A percentile compares a stretch with the other conserved stretches of the same genome.
phyloP scores from a whole-genome alignment of 2,797 vertebrate species.

The Gila robusta region DNA sequence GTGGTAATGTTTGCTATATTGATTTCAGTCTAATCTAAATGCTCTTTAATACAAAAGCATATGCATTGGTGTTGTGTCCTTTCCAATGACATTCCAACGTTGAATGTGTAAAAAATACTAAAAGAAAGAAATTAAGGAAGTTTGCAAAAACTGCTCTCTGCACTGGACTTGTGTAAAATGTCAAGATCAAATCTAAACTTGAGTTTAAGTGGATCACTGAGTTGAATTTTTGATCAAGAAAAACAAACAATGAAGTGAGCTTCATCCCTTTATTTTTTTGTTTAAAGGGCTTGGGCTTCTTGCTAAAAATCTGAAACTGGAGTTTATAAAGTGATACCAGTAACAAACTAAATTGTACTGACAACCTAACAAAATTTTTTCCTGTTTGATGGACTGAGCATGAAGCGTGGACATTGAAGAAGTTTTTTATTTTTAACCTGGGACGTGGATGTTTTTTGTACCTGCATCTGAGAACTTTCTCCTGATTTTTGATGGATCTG shows the following conservation, averaged over 20 bases:
- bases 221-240: not conserved
- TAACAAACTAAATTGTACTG: slow-evolving; percentile 36
- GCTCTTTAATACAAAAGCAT: slow-evolving; percentile 9
- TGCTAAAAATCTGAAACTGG: not conserved
- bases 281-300: slow-evolving; percentile 1
- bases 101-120: slow-evolving; percentile 4
- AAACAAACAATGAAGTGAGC: not conserved
- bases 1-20: slow-evolving; percentile 52
- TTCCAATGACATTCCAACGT: not conserved
- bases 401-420: slow-evolving; percentile 46
- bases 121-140: slow-evolving; percentile 61
- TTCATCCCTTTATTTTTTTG: not conserved
- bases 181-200: slow-evolving; percentile 12
- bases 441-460: slow-evolving; percentile 15
- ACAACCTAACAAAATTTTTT: not conserved
- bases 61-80: slow-evolving; percentile 24
- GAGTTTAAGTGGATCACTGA: not conserved
- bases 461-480: not conserved
- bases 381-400: not conserved
- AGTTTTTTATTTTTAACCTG: not conserved
- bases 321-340: slow-evolving; percentile 6
- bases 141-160: slow-evolving; percentile 11
- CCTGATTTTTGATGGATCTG: not conserved
- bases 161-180: not conserved
- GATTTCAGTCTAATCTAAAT: slow-evolving; percentile 25